Conservation (phyloP, 1,140 invertebrate species). For the Triops cancriformis region DNA sequence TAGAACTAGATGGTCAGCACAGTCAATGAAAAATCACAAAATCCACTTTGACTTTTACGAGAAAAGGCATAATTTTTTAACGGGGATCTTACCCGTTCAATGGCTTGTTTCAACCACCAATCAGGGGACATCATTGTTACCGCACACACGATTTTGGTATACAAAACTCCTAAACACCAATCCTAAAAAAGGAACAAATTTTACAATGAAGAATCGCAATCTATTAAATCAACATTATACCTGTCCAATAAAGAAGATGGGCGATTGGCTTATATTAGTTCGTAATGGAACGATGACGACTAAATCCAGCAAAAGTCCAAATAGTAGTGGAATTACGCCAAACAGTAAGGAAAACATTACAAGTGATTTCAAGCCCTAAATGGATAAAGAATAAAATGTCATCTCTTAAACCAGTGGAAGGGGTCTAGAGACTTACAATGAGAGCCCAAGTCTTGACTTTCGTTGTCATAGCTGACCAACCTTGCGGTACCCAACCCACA, state of each 20-base stretch:
- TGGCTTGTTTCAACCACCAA: conserved; percentile 78
- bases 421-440: conserved; percentile 36
- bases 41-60: too few species aligned
- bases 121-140: conserved; percentile 93
- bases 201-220: neutral
- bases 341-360: conserved; percentile 66
- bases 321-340: conserved; percentile 82
- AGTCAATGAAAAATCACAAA: too few species aligned
- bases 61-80: neutral
- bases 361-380: conserved; percentile 39
- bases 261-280: conserved; percentile 88
- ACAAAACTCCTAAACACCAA: conserved; percentile 92
- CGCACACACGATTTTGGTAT: conserved; percentile 96
- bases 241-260: conserved; percentile 76
- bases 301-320: conserved; percentile 83
- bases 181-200: conserved; percentile 49
- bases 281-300: conserved; percentile 84
- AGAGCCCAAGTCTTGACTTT: conserved; percentile 62
- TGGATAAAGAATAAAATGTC: conserved; percentile 18
- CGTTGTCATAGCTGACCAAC: conserved; percentile 62
- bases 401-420: conserved; percentile 18
- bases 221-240: conserved; percentile 48
- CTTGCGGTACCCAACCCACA: conserved; percentile 77
- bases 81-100: conserved; percentile 69
- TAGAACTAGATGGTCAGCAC: conserved; percentile 19